phyloP scores from a whole-genome alignment of 2,888 invertebrate genomes.

The Vannuccia rotundouncinata region DNA sequence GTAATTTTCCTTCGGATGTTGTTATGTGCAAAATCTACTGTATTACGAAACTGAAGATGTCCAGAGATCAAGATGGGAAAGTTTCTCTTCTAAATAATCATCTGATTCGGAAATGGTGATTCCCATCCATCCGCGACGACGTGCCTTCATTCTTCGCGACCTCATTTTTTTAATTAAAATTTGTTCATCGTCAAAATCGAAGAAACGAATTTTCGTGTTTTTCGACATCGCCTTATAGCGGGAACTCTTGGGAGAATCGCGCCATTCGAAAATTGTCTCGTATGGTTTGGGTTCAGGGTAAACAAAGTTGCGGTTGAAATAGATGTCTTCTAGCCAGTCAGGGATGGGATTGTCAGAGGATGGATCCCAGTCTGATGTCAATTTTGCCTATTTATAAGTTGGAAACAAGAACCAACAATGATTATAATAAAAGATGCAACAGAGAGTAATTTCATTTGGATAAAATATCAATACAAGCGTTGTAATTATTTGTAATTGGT shows the following conservation, averaged over 20 bases:
- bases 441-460: no score
- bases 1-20: no score
- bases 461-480: no score
- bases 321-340: background rate
- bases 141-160: background rate
- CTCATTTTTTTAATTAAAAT: background rate
- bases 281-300: background rate
- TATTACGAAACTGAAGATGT: no score
- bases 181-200: background rate
- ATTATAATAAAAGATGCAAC: no score
- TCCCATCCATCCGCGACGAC: background rate
- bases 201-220: background rate
- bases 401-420: no score
- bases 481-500: no score
- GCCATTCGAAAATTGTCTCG: background rate
- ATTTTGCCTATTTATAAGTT: no score
- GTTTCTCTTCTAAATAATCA: background rate
- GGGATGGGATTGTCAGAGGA: background rate
- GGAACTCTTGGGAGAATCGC: background rate
- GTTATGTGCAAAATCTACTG: no score
- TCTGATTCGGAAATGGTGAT: background rate
- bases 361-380: background rate
- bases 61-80: background rate
- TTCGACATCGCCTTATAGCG: background rate
- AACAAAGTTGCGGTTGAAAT: background rate